phyloP scores from a whole-genome alignment of 2,888 invertebrate species.

The Pelosia muscerda region DNA sequence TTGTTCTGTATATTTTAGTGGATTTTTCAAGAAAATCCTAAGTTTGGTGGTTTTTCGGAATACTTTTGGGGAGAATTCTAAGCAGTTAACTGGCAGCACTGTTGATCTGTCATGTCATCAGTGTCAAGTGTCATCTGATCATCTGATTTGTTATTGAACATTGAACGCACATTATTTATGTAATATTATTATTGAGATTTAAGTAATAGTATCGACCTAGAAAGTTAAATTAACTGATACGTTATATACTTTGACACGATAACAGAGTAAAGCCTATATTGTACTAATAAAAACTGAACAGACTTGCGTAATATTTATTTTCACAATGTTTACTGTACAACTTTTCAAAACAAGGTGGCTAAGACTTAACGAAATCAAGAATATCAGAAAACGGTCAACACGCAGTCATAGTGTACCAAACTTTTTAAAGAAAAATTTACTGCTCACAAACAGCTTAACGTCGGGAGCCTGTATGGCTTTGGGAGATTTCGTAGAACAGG shows the following conservation, averaged over 20 bases:
- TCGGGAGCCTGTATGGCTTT: slow-evolving; percentile 12
- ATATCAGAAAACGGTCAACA: slow-evolving; percentile 5
- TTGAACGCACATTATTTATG: too few species aligned
- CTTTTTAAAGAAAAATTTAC: slow-evolving; percentile 17
- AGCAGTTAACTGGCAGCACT: too few species aligned
- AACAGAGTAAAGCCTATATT: neutral
- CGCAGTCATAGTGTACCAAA: neutral
- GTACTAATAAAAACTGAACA: neutral
- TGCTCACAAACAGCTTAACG: slow-evolving; percentile 14
- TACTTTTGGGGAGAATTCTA: too few species aligned
- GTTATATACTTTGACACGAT: neutral
- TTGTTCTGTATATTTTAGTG: too few species aligned
- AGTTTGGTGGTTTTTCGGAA: too few species aligned
- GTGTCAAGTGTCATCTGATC: too few species aligned
- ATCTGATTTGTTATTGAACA: too few species aligned
- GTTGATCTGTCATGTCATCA: too few species aligned
- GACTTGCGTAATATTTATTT: neutral
- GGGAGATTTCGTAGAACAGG: slow-evolving; percentile 12
- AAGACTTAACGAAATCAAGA: slow-evolving; percentile 9
- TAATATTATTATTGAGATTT: too few species aligned
- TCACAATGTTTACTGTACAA: slow-evolving; percentile 10
- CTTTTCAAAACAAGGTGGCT: slow-evolving; percentile 1
- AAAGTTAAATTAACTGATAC: neutral
- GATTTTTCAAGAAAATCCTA: too few species aligned
- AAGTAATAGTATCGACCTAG: neutral